Base-by-base conservation (phyloP, 2,113 vertebrate genomes). In the Entomyzon cyanotis region DNA sequence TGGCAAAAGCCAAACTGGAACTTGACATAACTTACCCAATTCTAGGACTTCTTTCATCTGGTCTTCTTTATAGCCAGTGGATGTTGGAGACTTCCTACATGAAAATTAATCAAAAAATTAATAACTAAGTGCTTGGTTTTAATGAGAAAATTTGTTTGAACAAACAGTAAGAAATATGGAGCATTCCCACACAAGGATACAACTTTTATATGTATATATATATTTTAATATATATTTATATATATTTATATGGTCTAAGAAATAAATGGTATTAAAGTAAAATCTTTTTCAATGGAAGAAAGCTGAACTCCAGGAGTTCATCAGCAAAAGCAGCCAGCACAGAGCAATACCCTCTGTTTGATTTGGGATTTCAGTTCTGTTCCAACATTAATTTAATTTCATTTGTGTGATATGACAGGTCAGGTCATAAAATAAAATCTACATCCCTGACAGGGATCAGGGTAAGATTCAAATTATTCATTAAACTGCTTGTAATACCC, bases 11-110 rank as follows among this genome's bases (percentile, higher is more conserved):
- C 28, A 35, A 86, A 60, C 3, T 39, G 49, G 77, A 76, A 52
- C 4, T 30, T 52, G 23, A 39, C 4, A 11, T 17, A 33, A 95
- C 97, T 91, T 96, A 99, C 99, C 98, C 56, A 99, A 93, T 73
- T 97, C 98, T 92, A 99, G 96, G 75, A 93, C 96, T 27, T 95
- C 96, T 65, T 91, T 92, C 22, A 97, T 78, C 64, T 95, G 85
- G 28, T 94, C 93, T 31, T 90, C 95, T 85, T 92, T 95, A 82
- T 6, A 94, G 52, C 92, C 91, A n/a, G 14, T 90, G 18, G 81
- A 87, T 28, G 78, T 53, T 37, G 91, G 96, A 87, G 93, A 97
- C 55, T 87, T 97, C 95, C 99, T 99, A 67, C 78, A 85, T 33
- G 70, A 86, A 95, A 96, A 89, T 90, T 3, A 78, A 93, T 4